phyloP scores from a whole-genome alignment of 2,113 vertebrate species.

The Piprites chloris region DNA sequence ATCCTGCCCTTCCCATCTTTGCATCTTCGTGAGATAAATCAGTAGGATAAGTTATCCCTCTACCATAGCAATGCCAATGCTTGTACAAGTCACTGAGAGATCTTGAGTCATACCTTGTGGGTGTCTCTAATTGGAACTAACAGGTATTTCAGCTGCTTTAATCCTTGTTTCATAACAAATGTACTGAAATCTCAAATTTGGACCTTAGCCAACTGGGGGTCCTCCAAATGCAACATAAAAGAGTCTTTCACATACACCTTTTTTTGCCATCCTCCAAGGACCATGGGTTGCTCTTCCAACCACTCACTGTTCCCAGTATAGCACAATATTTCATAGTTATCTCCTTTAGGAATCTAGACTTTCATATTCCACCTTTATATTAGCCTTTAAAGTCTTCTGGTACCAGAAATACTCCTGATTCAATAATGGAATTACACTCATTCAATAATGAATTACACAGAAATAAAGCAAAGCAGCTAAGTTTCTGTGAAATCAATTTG shows the following conservation, averaged over 20 bases:
- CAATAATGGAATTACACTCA: slow-evolving; percentile 34
- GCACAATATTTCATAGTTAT: not conserved
- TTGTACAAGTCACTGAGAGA: not conserved
- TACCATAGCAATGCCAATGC: not conserved
- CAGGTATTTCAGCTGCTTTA: not conserved
- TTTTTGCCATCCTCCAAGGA: not conserved
- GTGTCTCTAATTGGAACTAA: not conserved
- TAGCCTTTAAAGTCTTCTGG: slow-evolving; percentile 9
- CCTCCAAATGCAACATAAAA: slow-evolving; percentile 1
- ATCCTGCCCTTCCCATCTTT: not conserved
- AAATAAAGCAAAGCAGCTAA: slow-evolving; percentile 35
- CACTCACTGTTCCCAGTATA: not conserved
- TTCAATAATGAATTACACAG: not conserved
- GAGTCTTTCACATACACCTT: not conserved
- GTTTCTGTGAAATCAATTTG: slow-evolving; percentile 23
- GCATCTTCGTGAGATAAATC: not conserved
- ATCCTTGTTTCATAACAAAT: not conserved
- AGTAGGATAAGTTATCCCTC: not conserved
- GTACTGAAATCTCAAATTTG: not conserved
- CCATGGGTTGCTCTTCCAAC: not conserved
- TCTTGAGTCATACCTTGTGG: not conserved
- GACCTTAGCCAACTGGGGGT: not conserved
- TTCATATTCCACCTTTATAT: slow-evolving; percentile 5
- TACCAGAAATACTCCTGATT: not conserved
- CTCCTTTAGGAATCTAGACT: slow-evolving; percentile 26